Percentiles rank a stretch among this genome's conserved stretches.
These are phyloP conservation scores for Dendroctonus valens DNA, from an alignment of 1,140 invertebrate species.

Conservation along the genomic window DNA sequence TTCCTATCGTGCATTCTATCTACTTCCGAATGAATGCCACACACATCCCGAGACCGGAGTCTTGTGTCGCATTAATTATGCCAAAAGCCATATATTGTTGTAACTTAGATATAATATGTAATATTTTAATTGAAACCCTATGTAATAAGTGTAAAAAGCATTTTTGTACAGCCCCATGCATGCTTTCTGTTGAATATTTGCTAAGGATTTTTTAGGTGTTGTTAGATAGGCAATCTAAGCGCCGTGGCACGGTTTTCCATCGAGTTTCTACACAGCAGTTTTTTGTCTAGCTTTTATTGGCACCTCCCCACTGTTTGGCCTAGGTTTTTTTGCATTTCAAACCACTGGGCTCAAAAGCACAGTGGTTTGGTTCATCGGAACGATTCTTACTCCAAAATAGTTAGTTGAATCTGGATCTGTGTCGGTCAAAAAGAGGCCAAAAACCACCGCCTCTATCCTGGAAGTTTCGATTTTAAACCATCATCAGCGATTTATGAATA, in stretches of 20 bases:
- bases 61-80: conserved; percentile 10
- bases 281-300: no score
- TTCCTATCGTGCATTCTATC: conserved; percentile 48
- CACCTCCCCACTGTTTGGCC: no score
- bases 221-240: conserved; percentile 18
- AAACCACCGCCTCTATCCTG: no score
- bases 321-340: no score
- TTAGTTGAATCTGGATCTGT: no score
- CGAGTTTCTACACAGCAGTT: no score
- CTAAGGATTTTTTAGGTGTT: conserved; percentile 26
- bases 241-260: not conserved
- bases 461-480: no score
- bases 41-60: not conserved
- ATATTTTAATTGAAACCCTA: conserved; percentile 18
- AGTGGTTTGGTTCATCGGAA: no score
- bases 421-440: no score
- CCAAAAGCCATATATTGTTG: conserved; percentile 31
- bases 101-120: conserved; percentile 23
- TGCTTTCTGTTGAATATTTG: conserved; percentile 33
- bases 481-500: no score
- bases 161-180: conserved; percentile 33
- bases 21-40: conserved; percentile 19
- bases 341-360: no score
- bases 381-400: no score
- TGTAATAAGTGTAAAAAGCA: conserved; percentile 28